Evolutionary conservation across 53 echinoderm and acorn worm species (phyloP), one percentile per base, ranked within the genome.

Genomic region (Paracentrotus lividus): DNA sequence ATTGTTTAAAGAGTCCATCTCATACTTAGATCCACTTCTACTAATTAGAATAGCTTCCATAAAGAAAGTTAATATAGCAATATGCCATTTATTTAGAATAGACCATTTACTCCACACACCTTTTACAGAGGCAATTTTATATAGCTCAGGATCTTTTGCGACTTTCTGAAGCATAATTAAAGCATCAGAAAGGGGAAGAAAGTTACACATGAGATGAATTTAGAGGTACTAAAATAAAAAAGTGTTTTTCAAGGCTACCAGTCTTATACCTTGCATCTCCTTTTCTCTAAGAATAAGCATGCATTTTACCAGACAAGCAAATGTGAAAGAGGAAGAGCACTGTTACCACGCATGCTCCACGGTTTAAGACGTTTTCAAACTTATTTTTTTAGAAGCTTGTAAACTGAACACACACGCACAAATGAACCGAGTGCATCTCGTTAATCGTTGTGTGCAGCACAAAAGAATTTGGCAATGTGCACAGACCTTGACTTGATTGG

Each of bases 391-490:
- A 5, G 13, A 47, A 81, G 81, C 3, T 81, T 81, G 49, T 47
- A 81, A 26, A 27, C 81, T 47, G 9, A 45, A 81, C 47, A 81
- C 47, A 47, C 81, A 81, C 81, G 33, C 47, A 81, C 81, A 81
- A 38, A 14, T 36, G 49, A 81, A 81, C 31, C 36, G 18, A 72
- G 72, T 72, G 72, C 72, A 36, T 72, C 72, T 72, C 21, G 72
- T 45, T 49, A 81, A n/a, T 27, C 13, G n/a, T 81, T 5, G 81
- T 81, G 81, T 81, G 81, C 81, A 81, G 81, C 81, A 81, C 47
- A 81, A 26, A 81, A 26, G 44, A 47, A 23, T 81, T 81, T 81
- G 81, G 81, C 81, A 81, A 45, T 81, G 72, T 8, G 24, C 44
- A 81, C 81, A 43, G 47, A 81, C 81, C 81, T 81, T 26, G 47